Evolutionary conservation across 2,888 invertebrate genomes (phyloP).

Genomic region (Andrena hattorfiana): DNA sequence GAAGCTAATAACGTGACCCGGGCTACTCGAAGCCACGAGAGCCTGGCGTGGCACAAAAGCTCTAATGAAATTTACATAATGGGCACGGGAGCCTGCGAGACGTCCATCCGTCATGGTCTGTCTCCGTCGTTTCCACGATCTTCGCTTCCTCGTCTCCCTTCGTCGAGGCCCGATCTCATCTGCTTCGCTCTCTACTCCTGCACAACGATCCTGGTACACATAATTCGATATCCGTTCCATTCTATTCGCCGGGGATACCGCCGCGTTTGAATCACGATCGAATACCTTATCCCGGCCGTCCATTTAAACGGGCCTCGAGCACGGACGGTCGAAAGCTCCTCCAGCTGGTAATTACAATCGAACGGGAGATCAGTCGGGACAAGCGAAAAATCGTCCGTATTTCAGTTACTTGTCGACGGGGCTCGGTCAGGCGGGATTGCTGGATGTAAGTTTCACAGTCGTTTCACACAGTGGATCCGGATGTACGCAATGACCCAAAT

Average conservation of each 20-base stretch:
- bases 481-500: slow-evolving; percentile 59
- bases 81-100: slow-evolving; percentile 65
- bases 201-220: slow-evolving; percentile 27
- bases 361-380: neutral
- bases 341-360: slow-evolving; percentile 43
- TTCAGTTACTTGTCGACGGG: neutral
- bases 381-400: slow-evolving; percentile 35
- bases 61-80: slow-evolving; percentile 77
- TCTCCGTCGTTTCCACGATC: slow-evolving; percentile 66
- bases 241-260: slow-evolving; percentile 20
- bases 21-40: slow-evolving; percentile 38
- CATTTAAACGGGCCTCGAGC: slow-evolving; percentile 40
- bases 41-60: slow-evolving; percentile 63
- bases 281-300: slow-evolving; percentile 43
- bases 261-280: slow-evolving; percentile 50
- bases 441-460: slow-evolving; percentile 38
- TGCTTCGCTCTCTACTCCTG: neutral
- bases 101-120: slow-evolving; percentile 69
- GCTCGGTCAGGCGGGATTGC: neutral
- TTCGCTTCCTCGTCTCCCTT: neutral
- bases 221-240: slow-evolving; percentile 61
- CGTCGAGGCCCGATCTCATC: neutral
- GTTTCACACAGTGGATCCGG: slow-evolving; percentile 13
- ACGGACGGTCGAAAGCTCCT: slow-evolving; percentile 32
- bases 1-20: slow-evolving; percentile 67